phyloP scores from a whole-genome alignment of 2,888 invertebrate genomes.

The Lochmaea crataegi region DNA sequence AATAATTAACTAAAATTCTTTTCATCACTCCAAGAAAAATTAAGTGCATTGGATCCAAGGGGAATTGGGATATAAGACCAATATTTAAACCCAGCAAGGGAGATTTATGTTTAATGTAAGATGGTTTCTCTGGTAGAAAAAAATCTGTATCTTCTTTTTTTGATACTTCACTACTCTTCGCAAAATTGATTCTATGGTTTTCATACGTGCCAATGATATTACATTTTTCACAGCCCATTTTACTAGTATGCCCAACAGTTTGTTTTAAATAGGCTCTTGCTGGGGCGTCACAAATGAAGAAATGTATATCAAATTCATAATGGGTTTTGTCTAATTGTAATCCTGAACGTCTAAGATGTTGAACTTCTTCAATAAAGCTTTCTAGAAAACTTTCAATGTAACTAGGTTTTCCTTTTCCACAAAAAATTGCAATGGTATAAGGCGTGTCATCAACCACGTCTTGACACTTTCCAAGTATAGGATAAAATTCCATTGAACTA shows the following conservation, averaged over 20 bases:
- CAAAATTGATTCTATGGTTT: not conserved
- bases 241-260: conserved; percentile 39
- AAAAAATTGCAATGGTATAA: conserved; percentile 40
- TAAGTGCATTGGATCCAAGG: conserved; percentile 41
- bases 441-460: conserved; percentile 33
- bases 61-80: conserved; percentile 26
- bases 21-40: conserved; percentile 36
- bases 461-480: conserved; percentile 37
- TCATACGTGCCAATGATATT: conserved; percentile 24
- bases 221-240: conserved; percentile 41
- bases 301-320: conserved; percentile 33
- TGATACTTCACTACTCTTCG: not conserved
- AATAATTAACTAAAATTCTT: conserved; percentile 31
- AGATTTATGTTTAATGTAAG: conserved; percentile 20
- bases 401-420: conserved; percentile 25
- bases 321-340: conserved; percentile 9
- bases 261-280: conserved; percentile 38
- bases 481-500: conserved; percentile 39
- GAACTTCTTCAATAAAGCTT: conserved; percentile 38
- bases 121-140: conserved; percentile 9
- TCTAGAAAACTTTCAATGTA: conserved; percentile 31
- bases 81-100: conserved; percentile 9
- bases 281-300: conserved; percentile 43
- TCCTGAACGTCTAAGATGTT: conserved; percentile 13
- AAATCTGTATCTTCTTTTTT: conserved; percentile 15